Evolutionary conservation across 1,140 invertebrate species (phyloP).

Genomic region (Sminthurides bifidus): DNA sequence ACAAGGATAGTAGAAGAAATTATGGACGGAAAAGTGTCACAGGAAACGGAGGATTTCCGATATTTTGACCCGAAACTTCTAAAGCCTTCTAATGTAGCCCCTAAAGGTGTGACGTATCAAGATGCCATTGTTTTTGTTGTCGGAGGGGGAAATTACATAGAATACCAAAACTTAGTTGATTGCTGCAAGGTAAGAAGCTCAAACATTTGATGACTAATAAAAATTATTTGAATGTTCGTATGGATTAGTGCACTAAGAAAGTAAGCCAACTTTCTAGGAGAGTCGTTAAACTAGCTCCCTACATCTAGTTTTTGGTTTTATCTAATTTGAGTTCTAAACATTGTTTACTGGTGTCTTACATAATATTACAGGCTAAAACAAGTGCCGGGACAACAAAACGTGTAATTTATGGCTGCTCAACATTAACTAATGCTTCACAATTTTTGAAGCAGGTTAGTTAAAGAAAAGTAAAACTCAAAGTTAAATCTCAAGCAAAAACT

Average conservation of each 20-base stretch:
- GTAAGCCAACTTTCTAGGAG: background rate
- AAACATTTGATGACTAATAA: background rate
- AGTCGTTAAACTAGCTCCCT: too few species aligned
- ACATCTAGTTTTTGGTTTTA: conserved; percentile 5
- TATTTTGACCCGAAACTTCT: conserved; percentile 88
- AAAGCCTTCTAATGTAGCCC: conserved; percentile 51
- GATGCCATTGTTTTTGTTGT: conserved; percentile 94
- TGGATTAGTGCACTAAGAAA: background rate
- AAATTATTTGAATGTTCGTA: background rate
- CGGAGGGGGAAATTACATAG: conserved; percentile 97
- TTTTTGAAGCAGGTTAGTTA: conserved; percentile 72
- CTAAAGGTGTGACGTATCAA: conserved; percentile 46
- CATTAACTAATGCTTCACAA: conserved; percentile 79
- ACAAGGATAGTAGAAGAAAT: conserved; percentile 84
- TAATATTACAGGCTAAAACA: conserved; percentile 33
- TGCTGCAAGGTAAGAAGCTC: conserved; percentile 61
- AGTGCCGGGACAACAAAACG: conserved; percentile 55
- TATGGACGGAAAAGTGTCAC: conserved; percentile 64
- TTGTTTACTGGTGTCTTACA: background rate
- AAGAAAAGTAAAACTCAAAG: background rate
- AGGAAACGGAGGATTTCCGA: conserved; percentile 72
- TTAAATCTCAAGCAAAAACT: background rate
- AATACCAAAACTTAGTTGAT: conserved; percentile 96
- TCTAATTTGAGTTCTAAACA: conserved; percentile 9
- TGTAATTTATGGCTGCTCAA: conserved; percentile 89